These are phyloP conservation scores for Porphyrio hochstetteri DNA, from an alignment of 2,113 vertebrate species.

Conservation along the genomic window DNA sequence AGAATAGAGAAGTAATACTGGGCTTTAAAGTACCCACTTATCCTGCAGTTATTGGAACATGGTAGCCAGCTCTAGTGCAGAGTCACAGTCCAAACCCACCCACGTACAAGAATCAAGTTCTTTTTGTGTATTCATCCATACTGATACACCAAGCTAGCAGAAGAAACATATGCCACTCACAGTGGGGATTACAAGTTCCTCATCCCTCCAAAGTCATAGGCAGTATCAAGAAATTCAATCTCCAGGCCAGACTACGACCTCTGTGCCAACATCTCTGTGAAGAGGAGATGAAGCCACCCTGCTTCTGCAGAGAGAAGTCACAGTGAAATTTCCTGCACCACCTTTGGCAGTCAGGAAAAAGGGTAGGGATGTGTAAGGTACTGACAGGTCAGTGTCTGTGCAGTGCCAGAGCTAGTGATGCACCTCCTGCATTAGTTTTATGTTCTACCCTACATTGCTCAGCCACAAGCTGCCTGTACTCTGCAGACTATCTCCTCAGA, in stretches of 20 bases:
- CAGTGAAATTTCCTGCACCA: not conserved
- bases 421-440: not conserved
- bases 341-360: not conserved
- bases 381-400: not conserved
- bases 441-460: not conserved
- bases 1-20: not conserved
- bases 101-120: rapidly evolving
- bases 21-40: not conserved
- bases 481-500: not conserved
- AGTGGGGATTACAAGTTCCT: not conserved
- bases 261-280: not conserved
- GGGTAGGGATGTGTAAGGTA: not conserved
- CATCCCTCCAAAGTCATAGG: not conserved
- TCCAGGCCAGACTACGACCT: not conserved
- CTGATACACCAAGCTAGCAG: not conserved
- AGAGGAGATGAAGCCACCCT: not conserved
- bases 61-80: not conserved
- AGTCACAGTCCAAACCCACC: not conserved
- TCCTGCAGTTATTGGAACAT: not conserved
- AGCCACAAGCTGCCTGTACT: not conserved
- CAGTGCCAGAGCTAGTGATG: not conserved
- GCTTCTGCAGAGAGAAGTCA: not conserved
- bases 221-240: not conserved
- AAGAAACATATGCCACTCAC: not conserved
- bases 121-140: not conserved